A percentile compares a stretch with the other conserved stretches of the same genome.
These are phyloP conservation scores for Emmelina monodactyla DNA, from an alignment of 2,888 invertebrate species.

Conservation along the genomic window DNA sequence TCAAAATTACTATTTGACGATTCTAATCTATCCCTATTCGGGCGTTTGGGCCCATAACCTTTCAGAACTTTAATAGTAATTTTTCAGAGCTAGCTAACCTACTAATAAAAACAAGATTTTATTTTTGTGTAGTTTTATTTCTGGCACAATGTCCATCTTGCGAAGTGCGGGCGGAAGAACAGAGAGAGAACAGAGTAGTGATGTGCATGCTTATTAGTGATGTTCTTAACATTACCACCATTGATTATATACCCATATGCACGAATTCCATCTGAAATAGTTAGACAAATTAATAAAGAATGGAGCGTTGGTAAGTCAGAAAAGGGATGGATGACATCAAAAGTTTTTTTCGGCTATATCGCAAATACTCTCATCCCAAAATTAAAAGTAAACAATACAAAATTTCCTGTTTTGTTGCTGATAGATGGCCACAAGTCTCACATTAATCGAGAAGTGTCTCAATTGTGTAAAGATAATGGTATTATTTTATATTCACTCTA, in stretches of 20 bases:
- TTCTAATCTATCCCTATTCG: too few species aligned
- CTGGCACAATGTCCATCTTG: too few species aligned
- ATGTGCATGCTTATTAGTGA: too few species aligned
- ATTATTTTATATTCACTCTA: conserved; percentile 10
- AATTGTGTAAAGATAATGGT: conserved; percentile 10
- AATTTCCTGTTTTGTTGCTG: conserved; percentile 11
- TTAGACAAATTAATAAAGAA: conserved; percentile 5
- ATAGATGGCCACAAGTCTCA: conserved; percentile 10
- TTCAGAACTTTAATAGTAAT: too few species aligned
- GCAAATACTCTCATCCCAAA: conserved; percentile 7
- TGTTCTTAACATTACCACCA: too few species aligned
- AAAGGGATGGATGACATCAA: conserved; percentile 15
- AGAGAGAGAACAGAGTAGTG: too few species aligned
- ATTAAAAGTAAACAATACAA: conserved; percentile 1
- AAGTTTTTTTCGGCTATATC: conserved; percentile 12
- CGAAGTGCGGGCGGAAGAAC: too few species aligned
- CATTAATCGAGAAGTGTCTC: conserved; percentile 8
- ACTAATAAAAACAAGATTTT: too few species aligned
- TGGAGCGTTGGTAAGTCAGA: conserved; percentile 11
- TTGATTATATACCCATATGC: conserved; percentile 13
- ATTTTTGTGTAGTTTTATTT: too few species aligned
- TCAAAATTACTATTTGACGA: too few species aligned
- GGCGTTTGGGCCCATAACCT: too few species aligned
- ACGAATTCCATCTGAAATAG: conserved; percentile 10
- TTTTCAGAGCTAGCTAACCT: too few species aligned